phyloP scores from a whole-genome alignment of 1,140 invertebrate genomes.

The Contarinia nasturtii region DNA sequence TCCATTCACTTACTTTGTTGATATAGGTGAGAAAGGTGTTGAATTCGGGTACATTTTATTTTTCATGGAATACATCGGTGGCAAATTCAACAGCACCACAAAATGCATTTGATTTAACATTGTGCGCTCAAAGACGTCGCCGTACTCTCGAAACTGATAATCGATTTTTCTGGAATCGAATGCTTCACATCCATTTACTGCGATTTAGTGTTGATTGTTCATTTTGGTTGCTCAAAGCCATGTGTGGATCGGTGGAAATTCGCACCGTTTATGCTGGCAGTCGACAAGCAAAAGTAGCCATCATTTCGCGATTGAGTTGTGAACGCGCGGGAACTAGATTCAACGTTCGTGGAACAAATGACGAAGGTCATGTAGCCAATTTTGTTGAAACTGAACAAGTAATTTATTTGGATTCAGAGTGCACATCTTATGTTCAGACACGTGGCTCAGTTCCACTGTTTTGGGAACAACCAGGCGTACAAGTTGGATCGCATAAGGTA shows the following conservation, averaged over 20 bases:
- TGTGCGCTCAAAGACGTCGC: constrained; percentile 74
- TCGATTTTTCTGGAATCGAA: constrained; percentile 93
- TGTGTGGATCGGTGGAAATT: constrained; percentile 93
- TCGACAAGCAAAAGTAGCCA: constrained; percentile 76
- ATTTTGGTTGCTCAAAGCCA: constrained; percentile 78
- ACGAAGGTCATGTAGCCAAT: constrained; percentile 98
- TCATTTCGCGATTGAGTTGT: constrained; percentile 90
- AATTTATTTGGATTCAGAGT: constrained; percentile 75
- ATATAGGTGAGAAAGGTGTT: constrained; percentile 56
- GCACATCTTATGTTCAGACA: constrained; percentile 69
- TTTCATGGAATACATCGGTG: constrained; percentile 45
- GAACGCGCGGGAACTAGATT: constrained; percentile 92
- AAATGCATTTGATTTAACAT: constrained; percentile 61
- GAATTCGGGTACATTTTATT: constrained; percentile 94
- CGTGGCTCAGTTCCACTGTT: constrained; percentile 94
- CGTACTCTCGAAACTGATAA: constrained; percentile 71
- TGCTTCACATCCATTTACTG: constrained; percentile 79
- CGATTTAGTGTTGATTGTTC: constrained; percentile 74
- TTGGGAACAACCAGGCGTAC: constrained; percentile 98
- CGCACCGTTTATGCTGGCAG: constrained; percentile 88
- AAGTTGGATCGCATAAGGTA: constrained; percentile 97
- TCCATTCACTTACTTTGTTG: too few species aligned
- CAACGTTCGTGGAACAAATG: constrained; percentile 95
- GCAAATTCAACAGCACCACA: constrained; percentile 21
- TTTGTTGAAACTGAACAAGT: constrained; percentile 99